Evolutionary conservation across 2,797 vertebrate genomes (phyloP), one percentile per base, ranked within the genome.

Genomic region (Poecilia gillii): DNA sequence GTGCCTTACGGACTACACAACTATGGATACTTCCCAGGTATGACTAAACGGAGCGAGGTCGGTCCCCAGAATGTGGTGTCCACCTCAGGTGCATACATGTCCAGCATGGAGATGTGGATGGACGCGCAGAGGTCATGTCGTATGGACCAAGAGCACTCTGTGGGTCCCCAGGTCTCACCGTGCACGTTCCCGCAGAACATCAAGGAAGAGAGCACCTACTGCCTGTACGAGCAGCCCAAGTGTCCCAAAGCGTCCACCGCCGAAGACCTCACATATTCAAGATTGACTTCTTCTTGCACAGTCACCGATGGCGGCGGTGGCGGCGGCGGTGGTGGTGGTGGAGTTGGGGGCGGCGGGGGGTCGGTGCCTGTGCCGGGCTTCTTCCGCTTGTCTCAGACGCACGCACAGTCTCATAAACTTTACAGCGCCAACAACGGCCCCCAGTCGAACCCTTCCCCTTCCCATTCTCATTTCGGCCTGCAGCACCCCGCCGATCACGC

Each of bases 351-450:
- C 43, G 77, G 92, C 84, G 91, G 91, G 77, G 92, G 93, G 86
- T 96, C 97, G 81, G 97, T 99, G 91, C 97, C 98, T 59, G 97
- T 99, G 89, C 98, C 98, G 77, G 98, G 98, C 90, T 99, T 99
- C 95, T 99, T 99, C 97, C 98, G 98, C 95, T 95, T 99, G 85
- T 99, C 98, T 89, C 98, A 99, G 96, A 97, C 98, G 82, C 98
- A 99, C 90, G 96, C 97, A 93, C 96, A 97, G 89, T 95, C 97
- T 94, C 94, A 95, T 95, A 99, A 99, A 96, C 96, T 95, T 95
- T 99, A 97, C 94, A 94, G 97, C 94, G 86, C 79, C 85, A 93
- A 92, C 85, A 93, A 92, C 89, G 93, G 94, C 81, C 96, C 94
- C 87, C 96, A 96, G 80, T 94, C 96, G 84, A 97, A 96, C 88